Conservation (phyloP, 30 jellyfish, hydroid and myxozoan species). For the Aurelia aurita region DNA sequence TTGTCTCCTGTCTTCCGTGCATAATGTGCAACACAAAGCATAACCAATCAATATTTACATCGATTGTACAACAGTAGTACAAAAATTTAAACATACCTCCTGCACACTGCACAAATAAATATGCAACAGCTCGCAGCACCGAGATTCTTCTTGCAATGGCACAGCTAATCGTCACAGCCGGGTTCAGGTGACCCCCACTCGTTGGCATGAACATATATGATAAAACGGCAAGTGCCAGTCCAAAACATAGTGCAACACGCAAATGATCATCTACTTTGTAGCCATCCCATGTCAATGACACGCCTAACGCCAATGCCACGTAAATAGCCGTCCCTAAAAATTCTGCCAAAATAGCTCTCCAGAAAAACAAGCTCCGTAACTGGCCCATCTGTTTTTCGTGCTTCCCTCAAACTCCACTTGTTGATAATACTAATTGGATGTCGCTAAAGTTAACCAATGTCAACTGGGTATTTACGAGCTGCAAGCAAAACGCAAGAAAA, state of each 20-base stretch:
- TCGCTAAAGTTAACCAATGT: no score
- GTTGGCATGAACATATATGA: conserved; percentile 58
- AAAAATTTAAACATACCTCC: conserved; percentile 60
- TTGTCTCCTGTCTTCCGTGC: no score
- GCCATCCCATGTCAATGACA: conserved; percentile 38
- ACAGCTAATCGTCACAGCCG: conserved; percentile 67
- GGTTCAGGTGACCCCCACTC: conserved; percentile 78
- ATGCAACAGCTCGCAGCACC: conserved; percentile 25
- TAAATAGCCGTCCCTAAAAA: conserved; percentile 63
- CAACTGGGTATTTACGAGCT: no score
- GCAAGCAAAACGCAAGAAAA: no score
- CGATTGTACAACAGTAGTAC: no score
- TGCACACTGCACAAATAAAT: conserved; percentile 60
- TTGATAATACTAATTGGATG: no score
- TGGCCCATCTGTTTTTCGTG: conserved; percentile 13
- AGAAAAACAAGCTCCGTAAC: conserved; percentile 39
- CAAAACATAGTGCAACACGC: conserved; percentile 60
- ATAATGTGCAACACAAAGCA: no score
- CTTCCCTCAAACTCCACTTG: no score
- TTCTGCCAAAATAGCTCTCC: conserved; percentile 85
- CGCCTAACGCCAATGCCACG: conserved; percentile 36
- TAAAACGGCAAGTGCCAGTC: conserved; percentile 59
- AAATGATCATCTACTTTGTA: conserved; percentile 37
- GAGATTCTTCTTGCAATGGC: conserved; percentile 54
- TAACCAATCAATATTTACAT: no score